Evolutionary conservation across 2,888 invertebrate genomes (phyloP).

Genomic region (Philonicus albiceps): DNA sequence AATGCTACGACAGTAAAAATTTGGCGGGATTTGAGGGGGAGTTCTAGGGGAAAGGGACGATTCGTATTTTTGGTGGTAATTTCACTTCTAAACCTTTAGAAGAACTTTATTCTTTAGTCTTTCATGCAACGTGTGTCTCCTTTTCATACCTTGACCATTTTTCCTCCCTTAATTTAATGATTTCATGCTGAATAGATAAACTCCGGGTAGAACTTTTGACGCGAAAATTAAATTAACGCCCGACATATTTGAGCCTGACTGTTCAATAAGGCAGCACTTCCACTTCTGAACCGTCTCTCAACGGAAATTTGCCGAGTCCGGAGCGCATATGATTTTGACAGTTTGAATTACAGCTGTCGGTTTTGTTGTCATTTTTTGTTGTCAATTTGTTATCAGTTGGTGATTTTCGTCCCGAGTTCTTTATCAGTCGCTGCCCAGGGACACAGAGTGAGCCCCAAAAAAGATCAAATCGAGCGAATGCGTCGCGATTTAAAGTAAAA

Average conservation of each 20-base stretch:
- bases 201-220: too few relatives aligned
- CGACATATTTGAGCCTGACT: neutral
- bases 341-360: neutral
- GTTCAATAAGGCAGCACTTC: neutral
- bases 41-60: too few relatives aligned
- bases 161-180: too few relatives aligned
- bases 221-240: too few relatives aligned
- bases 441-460: neutral
- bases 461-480: neutral
- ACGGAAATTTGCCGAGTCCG: neutral
- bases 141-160: too few relatives aligned
- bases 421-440: neutral
- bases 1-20: too few relatives aligned
- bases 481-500: neutral
- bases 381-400: conserved; percentile 4
- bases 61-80: too few relatives aligned
- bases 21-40: too few relatives aligned
- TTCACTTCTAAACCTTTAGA: too few relatives aligned
- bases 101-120: too few relatives aligned
- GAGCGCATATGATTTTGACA: neutral
- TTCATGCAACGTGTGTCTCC: too few relatives aligned
- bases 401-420: neutral
- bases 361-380: neutral
- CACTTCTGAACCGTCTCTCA: neutral
- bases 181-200: too few relatives aligned